These are phyloP conservation scores for Drosophila nasuta DNA, from an alignment of 1,140 invertebrate species.

Conservation along the genomic window DNA sequence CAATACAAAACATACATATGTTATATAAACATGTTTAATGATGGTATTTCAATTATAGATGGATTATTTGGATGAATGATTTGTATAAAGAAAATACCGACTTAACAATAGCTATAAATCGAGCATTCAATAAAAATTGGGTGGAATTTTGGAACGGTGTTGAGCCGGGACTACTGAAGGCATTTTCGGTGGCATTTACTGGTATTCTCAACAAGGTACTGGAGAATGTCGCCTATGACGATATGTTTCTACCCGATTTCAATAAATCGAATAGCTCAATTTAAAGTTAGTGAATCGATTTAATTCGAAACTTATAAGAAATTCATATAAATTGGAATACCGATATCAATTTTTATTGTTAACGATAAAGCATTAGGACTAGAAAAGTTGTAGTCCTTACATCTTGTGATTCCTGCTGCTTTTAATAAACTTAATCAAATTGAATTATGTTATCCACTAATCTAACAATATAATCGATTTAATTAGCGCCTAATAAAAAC, in stretches of 20 bases:
- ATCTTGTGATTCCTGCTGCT: too few species aligned
- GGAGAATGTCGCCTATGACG: conserved; percentile 60
- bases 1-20: conserved; percentile 6
- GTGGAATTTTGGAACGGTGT: conserved; percentile 59
- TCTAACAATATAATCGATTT: conserved; percentile 2
- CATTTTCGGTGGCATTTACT: conserved; percentile 18
- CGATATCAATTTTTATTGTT: too few species aligned
- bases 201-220: conserved; percentile 47
- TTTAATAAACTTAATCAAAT: neutral
- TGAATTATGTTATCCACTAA: neutral
- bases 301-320: too few species aligned
- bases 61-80: conserved; percentile 46
- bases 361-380: too few species aligned
- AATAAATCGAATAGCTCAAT: neutral
- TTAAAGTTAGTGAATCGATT: too few species aligned
- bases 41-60: conserved; percentile 29
- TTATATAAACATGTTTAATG: neutral
- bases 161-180: conserved; percentile 31
- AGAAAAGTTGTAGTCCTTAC: too few species aligned
- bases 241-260: conserved; percentile 59
- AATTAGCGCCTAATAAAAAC: conserved; percentile 52
- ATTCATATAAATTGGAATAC: too few species aligned
- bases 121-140: conserved; percentile 55
- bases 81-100: conserved; percentile 62
- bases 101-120: conserved; percentile 46